Conservation (phyloP, 2,113 vertebrate genomes). For the Nothocercus julius region DNA sequence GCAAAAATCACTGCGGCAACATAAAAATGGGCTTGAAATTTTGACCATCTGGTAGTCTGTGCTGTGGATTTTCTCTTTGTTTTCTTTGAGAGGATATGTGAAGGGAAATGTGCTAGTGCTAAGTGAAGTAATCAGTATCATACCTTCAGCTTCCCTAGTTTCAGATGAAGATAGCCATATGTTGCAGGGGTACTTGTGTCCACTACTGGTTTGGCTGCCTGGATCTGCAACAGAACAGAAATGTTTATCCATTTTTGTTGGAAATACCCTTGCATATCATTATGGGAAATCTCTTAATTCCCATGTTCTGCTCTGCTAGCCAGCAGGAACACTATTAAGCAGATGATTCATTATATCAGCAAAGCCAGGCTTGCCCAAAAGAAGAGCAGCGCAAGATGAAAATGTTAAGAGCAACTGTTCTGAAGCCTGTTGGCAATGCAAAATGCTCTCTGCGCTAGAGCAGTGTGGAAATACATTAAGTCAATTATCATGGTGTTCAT, state of each 20-base stretch:
- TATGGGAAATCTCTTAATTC: conserved; percentile 2
- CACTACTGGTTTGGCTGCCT: conserved; percentile 73
- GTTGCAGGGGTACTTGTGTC: conserved; percentile 65
- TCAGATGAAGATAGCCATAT: conserved; percentile 73
- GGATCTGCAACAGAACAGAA: conserved; percentile 75
- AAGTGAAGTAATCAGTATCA: background rate
- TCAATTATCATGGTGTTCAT: background rate
- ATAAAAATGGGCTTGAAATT: background rate
- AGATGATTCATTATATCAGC: background rate
- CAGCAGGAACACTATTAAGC: background rate
- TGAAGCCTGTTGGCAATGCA: background rate
- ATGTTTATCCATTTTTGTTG: background rate
- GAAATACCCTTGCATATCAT: conserved; percentile 13
- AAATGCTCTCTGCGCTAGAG: background rate
- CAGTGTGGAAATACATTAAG: background rate
- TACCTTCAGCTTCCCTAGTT: conserved; percentile 80
- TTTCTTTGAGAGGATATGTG: background rate
- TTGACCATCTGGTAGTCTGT: background rate
- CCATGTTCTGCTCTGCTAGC: background rate
- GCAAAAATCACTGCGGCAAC: background rate
- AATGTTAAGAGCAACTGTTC: background rate
- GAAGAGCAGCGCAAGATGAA: background rate
- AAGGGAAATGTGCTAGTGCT: background rate
- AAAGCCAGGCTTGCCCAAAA: background rate
- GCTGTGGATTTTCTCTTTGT: background rate